Base-by-base conservation (phyloP, 2,888 invertebrate species). In the Tetragonula carbonaria region DNA sequence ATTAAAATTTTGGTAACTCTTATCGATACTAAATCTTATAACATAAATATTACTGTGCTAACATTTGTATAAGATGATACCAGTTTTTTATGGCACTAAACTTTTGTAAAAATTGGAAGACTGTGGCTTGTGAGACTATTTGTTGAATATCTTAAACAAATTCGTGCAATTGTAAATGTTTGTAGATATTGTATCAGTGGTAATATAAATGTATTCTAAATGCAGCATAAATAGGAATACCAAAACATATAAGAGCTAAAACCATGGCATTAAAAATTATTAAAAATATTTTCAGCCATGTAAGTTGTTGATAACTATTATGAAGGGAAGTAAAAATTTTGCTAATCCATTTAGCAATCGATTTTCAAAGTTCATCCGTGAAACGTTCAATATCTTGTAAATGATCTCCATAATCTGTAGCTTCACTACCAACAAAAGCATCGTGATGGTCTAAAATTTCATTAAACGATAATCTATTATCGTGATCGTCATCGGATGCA, bases 401-500 rank as follows among this genome's bases (percentile, higher is more conserved):
- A 94, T 98, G 97, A 92, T 97, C 97, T 21, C 98, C 98, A 95
- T 97, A 98, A 95, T 98, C 98, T 0, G 98, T 97, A 11, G 97
- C 98, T 95, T 99, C 98, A 93, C 98, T 98, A 75, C 99, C 98
- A 6, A 99, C 99, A 95, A 99, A 99, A 74, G 97, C 96, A 87
- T 98, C 97, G 94, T 98, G 97, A 93, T 98, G 98, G 1, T 96
- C 96, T 0, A 98, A 94, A 68, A 99, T 96, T 95, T 99, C 99
- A 2, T 96, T 95, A 94, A 97, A 97, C 2, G 97, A 96, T 59
- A 99, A 95, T 82, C 96, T 94, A 90, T 97, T 96, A 94, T 99
- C 98, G 92, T 97, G 97, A 95, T 99, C 96, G 90, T 97, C 97
- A 94, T 99, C 99, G 1, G 98, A 97, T 2, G 97, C 95, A 5